Evolutionary conservation across 2,113 vertebrate species (phyloP).

Genomic region (Phalacrocorax carbo): DNA sequence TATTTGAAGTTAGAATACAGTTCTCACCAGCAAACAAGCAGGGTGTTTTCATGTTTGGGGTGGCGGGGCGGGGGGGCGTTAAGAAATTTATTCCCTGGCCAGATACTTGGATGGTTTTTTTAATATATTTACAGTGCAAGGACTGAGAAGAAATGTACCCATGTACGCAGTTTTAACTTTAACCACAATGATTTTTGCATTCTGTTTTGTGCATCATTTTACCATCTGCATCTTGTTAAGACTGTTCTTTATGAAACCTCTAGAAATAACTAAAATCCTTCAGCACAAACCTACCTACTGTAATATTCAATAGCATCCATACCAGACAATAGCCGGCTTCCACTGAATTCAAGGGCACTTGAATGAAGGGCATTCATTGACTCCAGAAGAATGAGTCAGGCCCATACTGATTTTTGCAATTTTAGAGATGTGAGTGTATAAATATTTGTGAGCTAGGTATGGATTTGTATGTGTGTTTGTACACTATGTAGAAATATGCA

Average conservation of each 20-base stretch:
- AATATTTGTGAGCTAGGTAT: neutral
- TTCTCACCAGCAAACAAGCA: constrained; percentile 15
- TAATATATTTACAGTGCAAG: neutral
- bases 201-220: constrained; percentile 25
- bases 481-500: neutral
- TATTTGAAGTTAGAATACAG: constrained; percentile 17
- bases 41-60: neutral
- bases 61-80: no score
- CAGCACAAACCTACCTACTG: constrained; percentile 11
- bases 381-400: neutral
- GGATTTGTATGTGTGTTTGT: neutral
- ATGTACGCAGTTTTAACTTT: neutral
- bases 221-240: constrained; percentile 50
- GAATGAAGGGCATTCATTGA: neutral
- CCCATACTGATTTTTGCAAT: neutral
- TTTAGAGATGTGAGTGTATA: neutral
- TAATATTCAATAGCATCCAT: neutral
- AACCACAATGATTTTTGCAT: constrained; percentile 12
- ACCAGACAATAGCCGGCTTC: neutral
- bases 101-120: neutral
- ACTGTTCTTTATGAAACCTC: constrained; percentile 20
- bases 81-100: neutral
- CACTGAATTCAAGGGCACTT: neutral
- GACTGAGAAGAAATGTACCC: neutral
- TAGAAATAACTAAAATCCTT: constrained; percentile 16